These are phyloP conservation scores for Pyrochroa serraticornis DNA, from an alignment of 2,888 invertebrate genomes.

Conservation along the genomic window DNA sequence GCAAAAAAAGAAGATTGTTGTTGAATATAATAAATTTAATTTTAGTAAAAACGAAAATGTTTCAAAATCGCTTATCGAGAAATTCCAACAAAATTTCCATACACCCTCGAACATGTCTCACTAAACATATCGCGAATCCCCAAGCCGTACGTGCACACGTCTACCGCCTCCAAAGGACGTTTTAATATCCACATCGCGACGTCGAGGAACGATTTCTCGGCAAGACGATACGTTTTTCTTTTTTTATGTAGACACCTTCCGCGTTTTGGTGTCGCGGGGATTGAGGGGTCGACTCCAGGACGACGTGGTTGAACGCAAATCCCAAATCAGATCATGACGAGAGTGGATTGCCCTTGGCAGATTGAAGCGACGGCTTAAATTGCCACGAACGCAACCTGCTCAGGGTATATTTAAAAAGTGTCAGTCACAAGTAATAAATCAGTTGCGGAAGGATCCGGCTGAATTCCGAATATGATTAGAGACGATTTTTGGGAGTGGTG, in stretches of 20 bases:
- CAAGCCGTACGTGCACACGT: no score
- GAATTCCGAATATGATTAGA: constrained; percentile 13
- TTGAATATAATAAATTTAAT: no score
- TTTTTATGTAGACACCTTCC: not conserved
- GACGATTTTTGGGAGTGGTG: constrained; percentile 9
- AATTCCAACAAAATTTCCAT: no score
- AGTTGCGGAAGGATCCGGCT: constrained; percentile 10
- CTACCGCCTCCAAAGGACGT: no score
- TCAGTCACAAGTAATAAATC: constrained; percentile 20
- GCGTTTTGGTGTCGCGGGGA: no score
- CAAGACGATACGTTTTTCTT: not conserved
- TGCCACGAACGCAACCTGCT: constrained; percentile 12
- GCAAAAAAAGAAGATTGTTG: no score
- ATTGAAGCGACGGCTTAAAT: constrained; percentile 12
- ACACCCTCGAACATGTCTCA: no score
- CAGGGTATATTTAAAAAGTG: constrained; percentile 19
- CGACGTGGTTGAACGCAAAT: constrained; percentile 2
- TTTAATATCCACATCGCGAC: no score
- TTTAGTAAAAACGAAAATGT: no score
- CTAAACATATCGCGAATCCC: no score
- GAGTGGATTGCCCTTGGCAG: not conserved
- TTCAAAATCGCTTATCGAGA: no score
- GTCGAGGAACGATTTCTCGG: not conserved
- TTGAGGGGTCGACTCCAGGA: not conserved
- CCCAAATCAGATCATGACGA: constrained; percentile 2